Evolutionary conservation across 2,113 vertebrate genomes (phyloP).

Genomic region (Dascyllus trimaculatus): DNA sequence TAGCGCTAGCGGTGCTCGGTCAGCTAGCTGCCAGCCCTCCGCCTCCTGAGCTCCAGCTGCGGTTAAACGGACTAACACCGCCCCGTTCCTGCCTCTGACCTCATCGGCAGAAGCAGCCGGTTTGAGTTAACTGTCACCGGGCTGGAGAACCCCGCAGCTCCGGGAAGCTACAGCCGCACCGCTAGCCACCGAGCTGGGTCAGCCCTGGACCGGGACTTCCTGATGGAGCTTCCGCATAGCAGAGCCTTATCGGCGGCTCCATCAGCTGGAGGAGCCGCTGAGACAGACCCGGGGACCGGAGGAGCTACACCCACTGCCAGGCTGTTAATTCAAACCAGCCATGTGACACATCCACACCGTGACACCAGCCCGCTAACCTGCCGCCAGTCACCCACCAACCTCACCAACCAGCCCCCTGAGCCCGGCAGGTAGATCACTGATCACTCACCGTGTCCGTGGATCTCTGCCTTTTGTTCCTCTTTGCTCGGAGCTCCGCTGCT

Average conservation of each 20-base stretch:
- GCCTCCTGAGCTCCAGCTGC: not conserved
- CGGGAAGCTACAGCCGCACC: not conserved
- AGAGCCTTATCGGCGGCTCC: constrained; percentile 39
- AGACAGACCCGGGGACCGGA: too few relatives aligned
- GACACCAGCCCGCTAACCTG: not conserved
- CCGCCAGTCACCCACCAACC: not conserved
- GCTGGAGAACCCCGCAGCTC: too few relatives aligned
- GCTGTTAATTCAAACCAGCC: not conserved
- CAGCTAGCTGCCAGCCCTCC: constrained; percentile 33
- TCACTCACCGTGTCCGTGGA: constrained; percentile 59
- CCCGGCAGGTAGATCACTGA: constrained; percentile 32
- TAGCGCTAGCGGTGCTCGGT: constrained; percentile 19
- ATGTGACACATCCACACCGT: not conserved
- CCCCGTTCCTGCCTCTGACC: constrained; percentile 35
- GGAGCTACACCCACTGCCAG: not conserved
- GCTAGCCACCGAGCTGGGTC: constrained; percentile 34
- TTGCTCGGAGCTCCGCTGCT: constrained; percentile 39
- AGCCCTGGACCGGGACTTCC: constrained; percentile 65
- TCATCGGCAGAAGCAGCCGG: constrained; percentile 7
- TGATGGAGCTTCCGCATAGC: constrained; percentile 76
- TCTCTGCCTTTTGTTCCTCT: constrained; percentile 57
- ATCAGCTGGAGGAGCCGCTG: constrained; percentile 27
- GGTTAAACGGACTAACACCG: constrained; percentile 9
- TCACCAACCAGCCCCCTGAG: not conserved
- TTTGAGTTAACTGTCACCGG: not conserved